Percentiles rank a stretch among this genome's conserved stretches.
Conservation (phyloP, 1,140 invertebrate species). For the Macrostomum lignano region DNA sequence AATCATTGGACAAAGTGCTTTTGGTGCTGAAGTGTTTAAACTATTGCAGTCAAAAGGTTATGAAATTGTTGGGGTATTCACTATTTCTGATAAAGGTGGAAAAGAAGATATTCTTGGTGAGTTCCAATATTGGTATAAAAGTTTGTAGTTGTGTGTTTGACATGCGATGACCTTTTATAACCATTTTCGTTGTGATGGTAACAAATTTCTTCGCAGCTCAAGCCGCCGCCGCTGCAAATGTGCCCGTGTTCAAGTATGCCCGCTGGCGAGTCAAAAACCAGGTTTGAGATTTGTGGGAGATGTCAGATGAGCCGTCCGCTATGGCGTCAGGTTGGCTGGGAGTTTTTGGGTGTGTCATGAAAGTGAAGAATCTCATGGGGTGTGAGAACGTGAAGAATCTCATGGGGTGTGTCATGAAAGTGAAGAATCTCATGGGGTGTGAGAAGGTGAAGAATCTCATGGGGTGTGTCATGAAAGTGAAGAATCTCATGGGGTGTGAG, state of each 20-base stretch:
- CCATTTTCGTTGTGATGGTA: background rate
- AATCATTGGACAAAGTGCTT: slow-evolving; percentile 72
- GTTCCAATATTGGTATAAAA: slow-evolving; percentile 8
- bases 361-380: too few species aligned
- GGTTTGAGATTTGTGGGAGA: too few species aligned
- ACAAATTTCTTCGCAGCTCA: slow-evolving; percentile 35
- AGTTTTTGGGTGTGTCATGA: too few species aligned
- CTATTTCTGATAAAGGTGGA: slow-evolving; percentile 49
- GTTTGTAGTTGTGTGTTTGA: background rate
- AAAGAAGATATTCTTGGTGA: slow-evolving; percentile 61
- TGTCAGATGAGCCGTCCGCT: too few species aligned
- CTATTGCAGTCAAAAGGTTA: slow-evolving; percentile 48
- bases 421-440: too few species aligned
- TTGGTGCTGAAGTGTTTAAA: slow-evolving; percentile 71
- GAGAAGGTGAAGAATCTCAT: too few species aligned
- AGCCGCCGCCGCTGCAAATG: slow-evolving; percentile 41
- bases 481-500: too few species aligned
- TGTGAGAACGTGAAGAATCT: too few species aligned
- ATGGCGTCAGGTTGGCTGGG: too few species aligned
- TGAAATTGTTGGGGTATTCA: slow-evolving; percentile 65
- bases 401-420: too few species aligned
- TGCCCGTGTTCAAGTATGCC: slow-evolving; percentile 65
- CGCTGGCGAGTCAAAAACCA: slow-evolving; percentile 55
- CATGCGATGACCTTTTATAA: background rate
- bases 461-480: too few species aligned